Percentiles rank a stretch among this genome's conserved stretches.
phyloP scores from a whole-genome alignment of 2,113 vertebrate species.

The Poecile atricapillus region DNA sequence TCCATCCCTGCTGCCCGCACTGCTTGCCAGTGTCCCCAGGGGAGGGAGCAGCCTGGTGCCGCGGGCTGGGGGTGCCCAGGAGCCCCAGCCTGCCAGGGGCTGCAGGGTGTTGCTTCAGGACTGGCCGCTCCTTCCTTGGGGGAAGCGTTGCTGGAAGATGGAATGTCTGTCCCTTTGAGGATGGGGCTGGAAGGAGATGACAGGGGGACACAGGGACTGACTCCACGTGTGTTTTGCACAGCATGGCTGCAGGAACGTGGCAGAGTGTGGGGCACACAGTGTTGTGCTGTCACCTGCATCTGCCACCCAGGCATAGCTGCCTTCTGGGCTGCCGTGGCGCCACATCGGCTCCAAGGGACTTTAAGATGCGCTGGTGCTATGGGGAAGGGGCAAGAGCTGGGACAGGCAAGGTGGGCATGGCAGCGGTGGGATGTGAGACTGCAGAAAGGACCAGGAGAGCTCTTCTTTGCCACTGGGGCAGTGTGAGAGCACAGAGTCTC shows the following conservation, averaged over 20 bases:
- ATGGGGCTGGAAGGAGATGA: background rate
- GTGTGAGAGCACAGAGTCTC: conserved; percentile 69
- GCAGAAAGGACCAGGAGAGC: background rate
- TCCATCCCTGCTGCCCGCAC: conserved; percentile 22
- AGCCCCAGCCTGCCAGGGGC: background rate
- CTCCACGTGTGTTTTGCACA: fast-evolving
- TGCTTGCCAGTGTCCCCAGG: background rate
- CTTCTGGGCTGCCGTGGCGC: fast-evolving
- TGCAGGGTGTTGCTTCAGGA: background rate
- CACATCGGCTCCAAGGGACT: fast-evolving
- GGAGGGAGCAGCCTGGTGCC: background rate
- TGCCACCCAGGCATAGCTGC: fast-evolving
- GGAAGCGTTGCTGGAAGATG: background rate
- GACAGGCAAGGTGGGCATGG: background rate
- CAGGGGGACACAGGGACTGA: fast-evolving
- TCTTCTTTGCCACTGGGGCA: background rate
- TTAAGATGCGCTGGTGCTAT: fast-evolving
- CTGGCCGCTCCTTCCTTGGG: background rate
- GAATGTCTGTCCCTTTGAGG: background rate
- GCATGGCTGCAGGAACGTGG: background rate
- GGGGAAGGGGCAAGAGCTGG: background rate
- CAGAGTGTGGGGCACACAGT: fast-evolving
- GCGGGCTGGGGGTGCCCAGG: background rate
- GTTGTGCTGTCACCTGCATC: fast-evolving
- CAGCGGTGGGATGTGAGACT: background rate